Base-by-base conservation (phyloP, 2,113 vertebrate species). In the Talpa occidentalis region DNA sequence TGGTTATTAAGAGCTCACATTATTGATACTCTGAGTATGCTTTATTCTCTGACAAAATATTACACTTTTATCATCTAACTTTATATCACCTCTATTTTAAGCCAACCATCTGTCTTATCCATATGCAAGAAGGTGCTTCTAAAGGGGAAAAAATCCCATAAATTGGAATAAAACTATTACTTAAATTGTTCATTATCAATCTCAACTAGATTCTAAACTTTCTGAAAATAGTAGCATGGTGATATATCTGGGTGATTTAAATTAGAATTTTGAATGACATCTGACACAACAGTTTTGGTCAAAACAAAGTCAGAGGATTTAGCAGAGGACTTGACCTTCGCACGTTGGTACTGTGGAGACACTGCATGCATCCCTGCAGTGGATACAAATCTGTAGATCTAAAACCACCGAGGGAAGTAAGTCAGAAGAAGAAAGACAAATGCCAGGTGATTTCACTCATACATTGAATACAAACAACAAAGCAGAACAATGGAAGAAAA, bases 41-140 rank as follows among this genome's bases (percentile, higher is more conserved):
- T 79, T 88, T 26, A 22, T 66, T 88, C 60, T 88, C 70, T 91
- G 44, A 83, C 28, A 91, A 77, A 73, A 56, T 82, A 89, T 80
- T 69, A 73, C 11, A 89, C 24, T 90, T 77, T 54, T 70, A 76
- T 86, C 28, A 56, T 86, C 32, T 86, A 76, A 76, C 49, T 92
- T 92, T 90, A 49, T 70, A 92, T 82, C 42, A 70, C 77, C 35
- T 76, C 66, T 92, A 70, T 81, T 80, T 86, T 81, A 81, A 96
- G 52, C 6, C 69, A n/a, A 69, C 42, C 60, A 92, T 92, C 90
- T 86, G 67, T 86, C 70, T 91, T 83, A 91, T 30, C 40, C 32
- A 69, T 91, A 74, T 94, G 72, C 56, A 88, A 69, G 24, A 83
- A 79, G 26, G 42, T 84, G 17, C 12, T 93, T 90, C 35, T 74